phyloP scores from a whole-genome alignment of 1,140 invertebrate genomes.

The Scylla paramamosain region DNA sequence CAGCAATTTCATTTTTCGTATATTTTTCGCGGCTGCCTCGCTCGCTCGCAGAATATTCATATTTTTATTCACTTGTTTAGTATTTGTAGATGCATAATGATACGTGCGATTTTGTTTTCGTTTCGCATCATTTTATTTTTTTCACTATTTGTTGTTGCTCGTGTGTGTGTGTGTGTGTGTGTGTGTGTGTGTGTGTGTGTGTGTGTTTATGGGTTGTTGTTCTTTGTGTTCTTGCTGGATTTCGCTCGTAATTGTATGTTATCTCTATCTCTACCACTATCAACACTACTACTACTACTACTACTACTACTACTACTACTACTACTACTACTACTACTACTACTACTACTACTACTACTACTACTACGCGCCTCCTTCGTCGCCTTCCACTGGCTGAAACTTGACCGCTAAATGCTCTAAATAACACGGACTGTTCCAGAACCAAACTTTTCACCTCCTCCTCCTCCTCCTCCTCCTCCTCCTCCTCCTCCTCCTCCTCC shows the following conservation, averaged over 20 bases:
- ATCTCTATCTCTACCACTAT: too few species aligned
- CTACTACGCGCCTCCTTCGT: too few species aligned
- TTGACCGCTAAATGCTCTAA: too few species aligned
- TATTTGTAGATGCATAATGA: not conserved
- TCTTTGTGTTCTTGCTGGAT: not conserved
- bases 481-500: too few species aligned
- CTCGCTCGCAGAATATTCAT: not conserved
- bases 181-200: not conserved
- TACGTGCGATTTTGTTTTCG: too few species aligned
- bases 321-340: conserved; percentile 1
- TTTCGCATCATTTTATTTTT: not conserved
- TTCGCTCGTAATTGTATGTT: too few species aligned
- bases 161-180: not conserved
- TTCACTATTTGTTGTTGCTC: not conserved
- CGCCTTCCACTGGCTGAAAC: too few species aligned
- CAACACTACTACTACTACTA: not conserved
- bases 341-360: not conserved
- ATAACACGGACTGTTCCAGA: too few species aligned
- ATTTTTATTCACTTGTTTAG: not conserved
- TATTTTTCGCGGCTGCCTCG: too few species aligned
- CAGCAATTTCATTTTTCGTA: not conserved
- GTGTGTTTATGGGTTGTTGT: too few species aligned
- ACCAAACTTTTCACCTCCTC: too few species aligned
- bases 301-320: not conserved
- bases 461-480: too few species aligned